These are phyloP conservation scores for Odocoileus virginianus DNA, from an alignment of 2,113 vertebrate species.

Conservation along the genomic window DNA sequence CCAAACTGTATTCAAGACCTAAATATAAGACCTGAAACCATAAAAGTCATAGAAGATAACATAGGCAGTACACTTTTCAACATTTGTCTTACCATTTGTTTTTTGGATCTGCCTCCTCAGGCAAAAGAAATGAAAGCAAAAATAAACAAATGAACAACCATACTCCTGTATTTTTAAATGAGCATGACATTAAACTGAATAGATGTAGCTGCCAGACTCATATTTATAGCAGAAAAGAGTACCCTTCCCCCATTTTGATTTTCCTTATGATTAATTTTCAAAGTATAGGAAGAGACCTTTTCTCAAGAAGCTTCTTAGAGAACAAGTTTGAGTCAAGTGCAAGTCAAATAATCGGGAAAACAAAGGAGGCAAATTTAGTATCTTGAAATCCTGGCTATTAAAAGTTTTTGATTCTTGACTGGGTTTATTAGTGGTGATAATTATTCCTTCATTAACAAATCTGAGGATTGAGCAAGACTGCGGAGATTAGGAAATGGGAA, in stretches of 20 bases:
- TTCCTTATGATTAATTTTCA: conserved; percentile 11
- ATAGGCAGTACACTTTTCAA: not conserved
- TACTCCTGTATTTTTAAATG: not conserved
- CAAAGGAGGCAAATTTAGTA: conserved; percentile 57
- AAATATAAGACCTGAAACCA: not conserved
- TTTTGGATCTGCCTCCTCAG: not conserved
- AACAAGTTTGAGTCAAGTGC: conserved; percentile 52
- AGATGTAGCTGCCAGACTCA: not conserved
- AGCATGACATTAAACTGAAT: not conserved
- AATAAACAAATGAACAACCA: not conserved
- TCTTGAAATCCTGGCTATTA: conserved; percentile 64
- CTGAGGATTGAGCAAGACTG: conserved; percentile 29
- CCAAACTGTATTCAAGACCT: not conserved
- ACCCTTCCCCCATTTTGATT: not conserved
- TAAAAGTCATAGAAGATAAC: not conserved
- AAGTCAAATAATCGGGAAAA: conserved; percentile 70
- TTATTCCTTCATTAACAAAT: conserved; percentile 69
- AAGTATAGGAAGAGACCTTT: conserved; percentile 2
- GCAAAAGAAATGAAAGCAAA: not conserved
- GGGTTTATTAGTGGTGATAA: conserved; percentile 34
- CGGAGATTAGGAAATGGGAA: conserved; percentile 59
- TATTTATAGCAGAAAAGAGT: not conserved
- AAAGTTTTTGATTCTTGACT: conserved; percentile 64
- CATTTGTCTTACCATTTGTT: not conserved
- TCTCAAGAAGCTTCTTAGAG: conserved; percentile 34